These are phyloP conservation scores for Asarcornis scutulata DNA, from an alignment of 2,113 vertebrate species.

Conservation along the genomic window DNA sequence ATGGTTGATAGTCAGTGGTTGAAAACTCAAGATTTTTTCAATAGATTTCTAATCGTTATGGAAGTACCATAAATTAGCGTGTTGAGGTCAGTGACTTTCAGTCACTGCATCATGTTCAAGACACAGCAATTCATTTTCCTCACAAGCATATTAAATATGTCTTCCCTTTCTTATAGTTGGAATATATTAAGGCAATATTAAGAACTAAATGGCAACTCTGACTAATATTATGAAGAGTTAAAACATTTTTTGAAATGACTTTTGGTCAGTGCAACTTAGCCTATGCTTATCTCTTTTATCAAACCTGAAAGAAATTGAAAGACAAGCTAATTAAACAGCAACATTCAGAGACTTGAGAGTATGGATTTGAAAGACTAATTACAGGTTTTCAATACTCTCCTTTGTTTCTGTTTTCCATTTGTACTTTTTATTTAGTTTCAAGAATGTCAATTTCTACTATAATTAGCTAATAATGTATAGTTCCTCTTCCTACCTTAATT, in stretches of 20 bases:
- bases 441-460: not conserved
- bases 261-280: not conserved
- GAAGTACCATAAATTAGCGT: not conserved
- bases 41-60: not conserved
- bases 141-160: not conserved
- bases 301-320: conserved; percentile 48
- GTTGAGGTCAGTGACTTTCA: not conserved
- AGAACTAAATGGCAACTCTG: not conserved
- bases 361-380: conserved; percentile 53
- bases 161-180: not conserved
- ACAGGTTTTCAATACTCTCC: not conserved
- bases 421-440: not conserved
- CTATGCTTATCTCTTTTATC: conserved; percentile 13
- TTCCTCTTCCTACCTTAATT: not conserved
- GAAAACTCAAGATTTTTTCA: not conserved
- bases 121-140: not conserved
- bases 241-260: conserved; percentile 7
- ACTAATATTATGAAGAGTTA: conserved; percentile 12
- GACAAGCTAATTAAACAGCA: conserved; percentile 48
- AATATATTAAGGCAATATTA: not conserved
- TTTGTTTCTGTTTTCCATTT: conserved; percentile 38
- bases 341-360: not conserved
- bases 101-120: not conserved
- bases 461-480: not conserved
- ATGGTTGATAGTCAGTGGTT: not conserved